Base-by-base conservation (phyloP, 2,797 vertebrate species). In the Cynopterus sphinx region DNA sequence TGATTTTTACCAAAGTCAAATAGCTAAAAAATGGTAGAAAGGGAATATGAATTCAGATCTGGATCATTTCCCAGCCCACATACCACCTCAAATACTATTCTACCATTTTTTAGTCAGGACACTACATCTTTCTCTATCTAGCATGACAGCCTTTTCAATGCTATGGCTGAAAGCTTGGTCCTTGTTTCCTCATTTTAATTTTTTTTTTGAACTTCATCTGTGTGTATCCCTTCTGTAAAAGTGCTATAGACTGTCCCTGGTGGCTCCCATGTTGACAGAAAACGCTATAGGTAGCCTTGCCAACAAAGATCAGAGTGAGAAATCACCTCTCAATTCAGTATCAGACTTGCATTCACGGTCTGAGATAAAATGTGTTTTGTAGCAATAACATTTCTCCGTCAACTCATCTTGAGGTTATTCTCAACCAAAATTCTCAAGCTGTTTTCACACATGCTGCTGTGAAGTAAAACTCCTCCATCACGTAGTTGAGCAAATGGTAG, bases 361-460 rank as follows among this genome's bases (percentile, higher is more conserved):
- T 79, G 93, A 97, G 84, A 90, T 81, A 78, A 92, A 93, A 96
- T 83, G 93, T 95, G 73, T 92, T 96, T 90, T 78, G 73, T 83
- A 70, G 77, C 91, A 97, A 88, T 73, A 92, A 55, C 70, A 95
- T 84, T 90, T 95, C 93, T 93, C 65, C 94, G 81, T 95, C 81
- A 22, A 95, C 75, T 93, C 95, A 78, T 96, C 95, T 94, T 91
- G 91, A 95, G 84, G 68, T 93, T 96, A 88, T 92, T 96, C 96
- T 96, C 78, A 88, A 67, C 75, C 59, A 82, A 94, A 96, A 68
- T 74, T 75, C 82, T 87, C 87, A 90, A 95, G 85, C 95, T 95
- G 87, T 96, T 88, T 82, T 90, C 85, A 90, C 92, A 96, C 90
- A 71, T 79, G 71, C 87, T 78, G 65, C 73, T 79, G 73, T 55